phyloP scores from a whole-genome alignment of 2,888 invertebrate genomes.

The Gymnocheta viridis region DNA sequence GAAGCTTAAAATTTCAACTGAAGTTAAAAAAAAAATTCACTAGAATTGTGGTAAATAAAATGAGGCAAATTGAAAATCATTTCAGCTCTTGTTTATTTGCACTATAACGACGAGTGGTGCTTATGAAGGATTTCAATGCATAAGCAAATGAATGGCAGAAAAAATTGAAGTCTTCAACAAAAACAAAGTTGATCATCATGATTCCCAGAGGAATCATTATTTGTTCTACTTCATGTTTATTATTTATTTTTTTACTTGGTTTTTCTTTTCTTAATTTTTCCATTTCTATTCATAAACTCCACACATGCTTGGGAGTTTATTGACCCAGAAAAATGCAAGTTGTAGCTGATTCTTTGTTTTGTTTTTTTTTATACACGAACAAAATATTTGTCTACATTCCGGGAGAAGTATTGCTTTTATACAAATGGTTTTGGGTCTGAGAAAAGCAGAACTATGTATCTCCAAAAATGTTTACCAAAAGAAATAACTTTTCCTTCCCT shows the following conservation, averaged over 20 bases:
- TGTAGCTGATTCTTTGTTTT: conserved; percentile 42
- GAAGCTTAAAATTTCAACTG: background rate
- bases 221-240: conserved; percentile 37
- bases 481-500: background rate
- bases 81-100: conserved; percentile 14
- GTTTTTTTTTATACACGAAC: conserved; percentile 14
- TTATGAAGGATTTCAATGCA: conserved; percentile 16
- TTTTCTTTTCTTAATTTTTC: background rate
- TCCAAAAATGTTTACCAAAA: background rate
- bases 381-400: background rate
- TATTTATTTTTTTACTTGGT: conserved; percentile 19
- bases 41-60: too few species aligned
- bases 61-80: background rate
- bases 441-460: background rate
- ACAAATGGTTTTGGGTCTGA: background rate
- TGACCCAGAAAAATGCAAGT: conserved; percentile 67
- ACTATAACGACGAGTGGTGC: conserved; percentile 19
- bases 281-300: conserved; percentile 46
- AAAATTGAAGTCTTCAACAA: conserved; percentile 17
- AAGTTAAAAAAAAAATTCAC: background rate
- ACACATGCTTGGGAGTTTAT: conserved; percentile 61
- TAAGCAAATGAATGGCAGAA: conserved; percentile 21
- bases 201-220: conserved; percentile 51
- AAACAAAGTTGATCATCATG: conserved; percentile 36
- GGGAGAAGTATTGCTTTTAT: background rate